A percentile compares a stretch with the other conserved stretches of the same genome.
Conservation (phyloP, 2,797 vertebrate genomes). For the Enteromius radiatus region DNA sequence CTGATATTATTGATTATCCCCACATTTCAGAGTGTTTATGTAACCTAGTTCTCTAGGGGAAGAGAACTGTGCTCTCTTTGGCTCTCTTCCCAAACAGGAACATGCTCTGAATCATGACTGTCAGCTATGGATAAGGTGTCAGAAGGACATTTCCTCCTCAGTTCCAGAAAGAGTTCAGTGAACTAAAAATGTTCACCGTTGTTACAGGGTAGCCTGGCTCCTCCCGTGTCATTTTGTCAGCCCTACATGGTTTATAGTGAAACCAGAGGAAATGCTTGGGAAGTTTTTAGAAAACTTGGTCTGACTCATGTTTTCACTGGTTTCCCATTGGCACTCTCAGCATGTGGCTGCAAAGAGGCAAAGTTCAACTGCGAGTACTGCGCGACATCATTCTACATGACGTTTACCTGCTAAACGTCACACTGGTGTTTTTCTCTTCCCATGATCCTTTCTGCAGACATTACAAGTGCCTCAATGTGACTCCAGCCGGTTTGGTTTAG, state of each 20-base stretch:
- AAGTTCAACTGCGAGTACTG: neutral
- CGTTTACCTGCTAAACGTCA: neutral
- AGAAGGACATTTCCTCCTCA: constrained; percentile 34
- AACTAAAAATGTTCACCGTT: neutral
- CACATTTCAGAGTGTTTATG: constrained; percentile 13
- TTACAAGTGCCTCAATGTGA: neutral
- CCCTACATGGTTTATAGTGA: neutral
- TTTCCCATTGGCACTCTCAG: neutral
- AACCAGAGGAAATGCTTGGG: neutral
- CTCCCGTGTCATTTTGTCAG: neutral
- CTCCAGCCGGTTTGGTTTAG: constrained; percentile 43
- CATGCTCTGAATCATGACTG: constrained; percentile 47
- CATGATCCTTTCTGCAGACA: neutral
- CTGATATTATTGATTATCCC: constrained; percentile 9
- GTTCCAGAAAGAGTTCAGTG: neutral
- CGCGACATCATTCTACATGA: neutral
- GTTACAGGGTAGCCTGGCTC: neutral
- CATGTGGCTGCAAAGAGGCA: neutral
- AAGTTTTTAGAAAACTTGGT: neutral
- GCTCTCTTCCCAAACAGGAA: constrained; percentile 49
- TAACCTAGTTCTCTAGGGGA: neutral
- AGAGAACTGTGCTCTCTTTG: constrained; percentile 18
- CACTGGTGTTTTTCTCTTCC: constrained; percentile 27
- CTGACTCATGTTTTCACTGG: constrained; percentile 17
- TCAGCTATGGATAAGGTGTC: constrained; percentile 41